Percentiles rank a stretch among this genome's conserved stretches.
Conservation (phyloP, 2,113 vertebrate genomes). For the Stomatorhinus ivindoensis region DNA sequence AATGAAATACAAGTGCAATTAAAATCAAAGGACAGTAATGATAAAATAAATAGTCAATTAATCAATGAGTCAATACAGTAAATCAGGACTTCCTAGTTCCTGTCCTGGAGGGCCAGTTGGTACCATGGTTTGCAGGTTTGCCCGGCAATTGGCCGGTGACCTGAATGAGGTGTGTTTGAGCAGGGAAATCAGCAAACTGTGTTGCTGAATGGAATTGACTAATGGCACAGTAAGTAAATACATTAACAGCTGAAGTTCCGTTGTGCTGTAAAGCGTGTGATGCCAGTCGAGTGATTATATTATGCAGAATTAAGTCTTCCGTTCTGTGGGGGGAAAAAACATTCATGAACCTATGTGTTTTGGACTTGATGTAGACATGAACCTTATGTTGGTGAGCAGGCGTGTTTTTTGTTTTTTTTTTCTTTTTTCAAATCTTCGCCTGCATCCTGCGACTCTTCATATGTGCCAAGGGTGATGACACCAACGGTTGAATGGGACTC, state of each 20-base stretch:
- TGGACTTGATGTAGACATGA: not conserved
- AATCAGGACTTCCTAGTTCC: not conserved
- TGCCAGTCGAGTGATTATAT: not conserved
- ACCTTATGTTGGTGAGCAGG: not conserved
- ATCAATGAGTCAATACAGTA: not conserved
- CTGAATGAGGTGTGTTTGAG: not conserved
- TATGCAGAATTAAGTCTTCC: no score
- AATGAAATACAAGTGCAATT: not conserved
- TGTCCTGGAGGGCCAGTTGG: not conserved
- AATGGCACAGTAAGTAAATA: not conserved
- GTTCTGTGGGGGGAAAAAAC: not conserved
- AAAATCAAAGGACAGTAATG: not conserved
- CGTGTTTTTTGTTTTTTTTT: no score
- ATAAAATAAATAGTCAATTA: not conserved
- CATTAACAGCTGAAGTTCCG: not conserved
- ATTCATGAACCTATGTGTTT: no score
- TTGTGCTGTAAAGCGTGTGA: not conserved
- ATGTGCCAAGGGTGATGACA: not conserved
- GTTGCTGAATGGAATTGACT: not conserved
- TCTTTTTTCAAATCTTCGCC: not conserved
- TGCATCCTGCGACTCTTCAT: not conserved
- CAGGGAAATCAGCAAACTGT: not conserved
- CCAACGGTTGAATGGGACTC: not conserved
- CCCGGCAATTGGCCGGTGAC: not conserved
- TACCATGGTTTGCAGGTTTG: not conserved